Evolutionary conservation across 2,113 vertebrate genomes (phyloP).

Genomic region (Proteles cristata): DNA sequence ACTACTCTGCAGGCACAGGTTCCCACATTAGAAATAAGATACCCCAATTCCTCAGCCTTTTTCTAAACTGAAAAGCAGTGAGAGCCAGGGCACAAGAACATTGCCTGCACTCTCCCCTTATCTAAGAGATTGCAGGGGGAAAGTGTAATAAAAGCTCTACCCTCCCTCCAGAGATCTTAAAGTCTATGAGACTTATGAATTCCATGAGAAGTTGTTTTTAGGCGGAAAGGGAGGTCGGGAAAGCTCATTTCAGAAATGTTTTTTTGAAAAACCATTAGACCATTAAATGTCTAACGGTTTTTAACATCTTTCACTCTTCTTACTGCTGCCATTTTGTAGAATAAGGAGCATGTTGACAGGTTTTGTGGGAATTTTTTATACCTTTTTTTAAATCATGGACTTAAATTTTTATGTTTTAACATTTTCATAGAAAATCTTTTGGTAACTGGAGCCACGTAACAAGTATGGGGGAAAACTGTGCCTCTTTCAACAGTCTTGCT

Average conservation of each 20-base stretch:
- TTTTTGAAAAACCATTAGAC: too few relatives aligned
- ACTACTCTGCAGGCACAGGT: background rate
- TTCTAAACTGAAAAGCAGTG: background rate
- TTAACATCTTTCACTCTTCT: constrained; percentile 82
- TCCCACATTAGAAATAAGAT: background rate
- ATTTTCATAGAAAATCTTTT: too few relatives aligned
- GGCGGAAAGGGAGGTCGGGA: constrained; percentile 41
- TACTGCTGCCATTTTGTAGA: constrained; percentile 87
- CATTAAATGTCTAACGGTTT: constrained; percentile 39
- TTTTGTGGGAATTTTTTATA: constrained; percentile 51
- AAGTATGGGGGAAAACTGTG: too few relatives aligned
- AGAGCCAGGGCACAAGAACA: constrained; percentile 42
- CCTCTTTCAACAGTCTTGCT: too few relatives aligned
- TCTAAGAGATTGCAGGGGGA: constrained; percentile 56
- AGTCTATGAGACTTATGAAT: constrained; percentile 65
- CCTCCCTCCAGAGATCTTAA: constrained; percentile 69
- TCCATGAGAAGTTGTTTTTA: constrained; percentile 34
- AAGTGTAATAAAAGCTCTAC: constrained; percentile 63
- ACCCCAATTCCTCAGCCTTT: background rate
- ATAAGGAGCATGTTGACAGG: constrained; percentile 72
- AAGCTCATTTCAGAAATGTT: constrained; percentile 75
- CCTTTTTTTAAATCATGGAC: too few relatives aligned
- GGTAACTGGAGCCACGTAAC: too few relatives aligned
- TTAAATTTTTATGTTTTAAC: too few relatives aligned
- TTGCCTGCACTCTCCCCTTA: background rate